Evolutionary conservation across 2,797 vertebrate genomes (phyloP), one percentile per base, ranked within the genome.

Genomic region (Onychomys leucogaster): DNA sequence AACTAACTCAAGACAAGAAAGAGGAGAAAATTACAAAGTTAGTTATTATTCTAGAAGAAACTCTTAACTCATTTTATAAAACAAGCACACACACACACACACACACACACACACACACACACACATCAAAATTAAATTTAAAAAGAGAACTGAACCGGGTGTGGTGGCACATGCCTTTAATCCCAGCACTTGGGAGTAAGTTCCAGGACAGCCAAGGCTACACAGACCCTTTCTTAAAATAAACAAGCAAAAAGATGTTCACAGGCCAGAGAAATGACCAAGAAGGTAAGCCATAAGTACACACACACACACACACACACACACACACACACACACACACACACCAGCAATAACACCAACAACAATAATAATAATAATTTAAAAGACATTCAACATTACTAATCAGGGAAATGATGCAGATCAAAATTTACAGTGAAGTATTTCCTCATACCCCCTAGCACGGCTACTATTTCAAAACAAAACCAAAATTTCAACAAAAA

Each of bases 31-130:
- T n/a, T n/a, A 76, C 49, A 21, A 37, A 77, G 43, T 43, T 96
- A 80, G 67, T 89, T 91, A 91, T 43, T 61, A 77, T 85, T 89
- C 3, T 32, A 91, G 37, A 88, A 80, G 63, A 84, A 91, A 84
- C 21, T 84, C 55, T 52, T 80, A 81, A 82, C 25, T 84, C 16
- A 57, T 67, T 85, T 49, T 69, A 57, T 93, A 69, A 93, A 89
- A 91, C 10, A 37, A 13, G 29, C 14, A 32, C 63, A 14, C 25
- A 29, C 73, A 46, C 73, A 23, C 67, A 69, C 32, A 69, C 13
- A 69, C 67, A 73, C 37, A 75, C 71, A 75, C 37, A 41, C 37
- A 21, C 17, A 71, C 65, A 73, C 37, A 73, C 37, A 75, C 17
- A 43, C 41, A 43, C 41, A 25, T 19, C 71, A 41, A 41, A 41